Evolutionary conservation across 2,888 invertebrate genomes (phyloP), one percentile per base, ranked within the genome.

Genomic region (Conomelus anceps): DNA sequence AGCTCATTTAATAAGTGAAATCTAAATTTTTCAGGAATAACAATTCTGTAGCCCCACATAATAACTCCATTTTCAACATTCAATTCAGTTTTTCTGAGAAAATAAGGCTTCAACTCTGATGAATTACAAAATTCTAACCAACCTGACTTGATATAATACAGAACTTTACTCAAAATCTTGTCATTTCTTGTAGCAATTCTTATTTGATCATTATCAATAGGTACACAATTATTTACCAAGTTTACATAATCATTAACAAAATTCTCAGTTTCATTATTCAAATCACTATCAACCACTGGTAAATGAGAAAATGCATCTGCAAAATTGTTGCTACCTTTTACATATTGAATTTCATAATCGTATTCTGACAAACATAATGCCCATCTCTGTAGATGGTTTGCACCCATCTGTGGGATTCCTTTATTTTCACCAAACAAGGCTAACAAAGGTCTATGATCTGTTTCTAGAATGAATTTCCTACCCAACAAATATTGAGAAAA

Each of bases 31-130:
- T 84, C 24, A 23, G 89, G 85, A 1, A 89, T 86, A 20, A 89
- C 11, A 29, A 89, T 22, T 89, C 89, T 85, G 86, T 89, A 85
- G n/a, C 89, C 89, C 89, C 89, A 89, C 86, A 89, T 89, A 20
- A 89, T 24, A n/a, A 85, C 85, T n/a, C 26, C 22, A 84, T 41
- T 41, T 7, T 41, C 41, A 41, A 41, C 17, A 34, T 24, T 88
- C 23, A 88, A 23, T 88, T 88, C 88, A 23, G 63, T 41, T 63
- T 22, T 63, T 88, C 88, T 63, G 22, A 22, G 20, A 88, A 88
- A 88, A 63, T 41, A 88, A 9, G 88, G 88, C 22, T 29, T 88
- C 23, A 88, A 26, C 22, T 88, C 41, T 13, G 41, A 17, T 20
- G 17, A 41, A 20, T 41, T 17, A 41, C 41, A 41, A 41, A 3